Base-by-base conservation (phyloP, 2,113 vertebrate genomes). In the Eubucco bourcierii region DNA sequence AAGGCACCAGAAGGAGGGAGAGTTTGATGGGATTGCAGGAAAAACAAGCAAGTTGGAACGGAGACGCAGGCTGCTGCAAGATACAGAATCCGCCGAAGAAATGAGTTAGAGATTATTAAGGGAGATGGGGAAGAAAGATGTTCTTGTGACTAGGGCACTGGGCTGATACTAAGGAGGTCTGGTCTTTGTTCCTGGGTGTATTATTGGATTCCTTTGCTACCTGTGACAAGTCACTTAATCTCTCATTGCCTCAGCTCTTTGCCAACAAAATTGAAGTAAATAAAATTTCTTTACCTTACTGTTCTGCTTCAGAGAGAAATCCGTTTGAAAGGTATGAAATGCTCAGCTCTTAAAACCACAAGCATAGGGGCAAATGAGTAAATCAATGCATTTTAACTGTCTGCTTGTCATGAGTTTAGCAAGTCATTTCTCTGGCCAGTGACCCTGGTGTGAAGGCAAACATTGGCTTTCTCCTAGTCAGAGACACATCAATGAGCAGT, bases 161-260 rank as follows among this genome's bases (percentile, higher is more conserved):
- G 63, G 33, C 59, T 84, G 75, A 72, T 72, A 81, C 76, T 79
- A 68, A 93, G 88, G 90, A 90, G 50, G 47, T 81, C 84, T 94
- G 76, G 58, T 79, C 83, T 96, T 92, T 94, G 71, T 90, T 95
- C 59, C 82, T 70, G 55, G 70, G 53, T 93, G 39, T 37, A 27
- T 91, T 91, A 94, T 90, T 90, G 93, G 84, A 96, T 94, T 96
- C 89, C 76, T 91, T 78, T 91, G 93, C 1, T 3, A 78, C 58
- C 82, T 91, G 68, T 95, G 90, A 92, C 90, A 96, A 91, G 87
- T 92, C 93, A 94, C 91, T 96, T 93, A 88, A 94, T 96, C 89
- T 95, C 82, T 84, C 80, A 90, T 91, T 93, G 85, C 70, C 73
- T 95, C 76, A 70, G 66, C 93, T 91, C 91, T 91, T 91, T 2